Evolutionary conservation across 2,888 invertebrate species (phyloP).

Genomic region (Abrostola triplasia): DNA sequence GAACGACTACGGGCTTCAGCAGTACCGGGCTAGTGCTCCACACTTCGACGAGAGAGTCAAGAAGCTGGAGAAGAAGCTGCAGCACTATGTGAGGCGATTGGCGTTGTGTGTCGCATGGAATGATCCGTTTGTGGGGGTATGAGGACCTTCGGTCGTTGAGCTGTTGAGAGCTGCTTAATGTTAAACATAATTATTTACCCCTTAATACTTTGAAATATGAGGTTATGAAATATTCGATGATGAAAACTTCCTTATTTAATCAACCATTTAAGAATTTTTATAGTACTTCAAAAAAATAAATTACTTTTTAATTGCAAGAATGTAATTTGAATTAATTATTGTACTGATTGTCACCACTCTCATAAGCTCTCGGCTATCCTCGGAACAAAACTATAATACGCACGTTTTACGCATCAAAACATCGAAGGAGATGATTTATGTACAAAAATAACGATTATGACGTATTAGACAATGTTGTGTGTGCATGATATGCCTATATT

Average conservation of each 20-base stretch:
- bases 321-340: no score
- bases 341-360: slow-evolving; percentile 12
- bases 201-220: neutral
- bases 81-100: slow-evolving; percentile 83
- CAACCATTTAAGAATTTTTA: no score
- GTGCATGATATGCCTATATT: slow-evolving; percentile 37
- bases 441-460: slow-evolving; percentile 28
- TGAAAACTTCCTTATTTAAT: neutral
- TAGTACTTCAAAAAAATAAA: no score
- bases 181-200: neutral
- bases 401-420: slow-evolving; percentile 53
- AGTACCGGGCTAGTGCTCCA: slow-evolving; percentile 95
- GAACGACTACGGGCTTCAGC: slow-evolving; percentile 93
- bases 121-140: slow-evolving; percentile 45
- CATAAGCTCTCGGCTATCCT: slow-evolving; percentile 27
- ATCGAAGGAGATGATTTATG: slow-evolving; percentile 36
- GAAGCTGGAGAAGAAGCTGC: slow-evolving; percentile 89
- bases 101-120: slow-evolving; percentile 76
- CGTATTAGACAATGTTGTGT: slow-evolving; percentile 28
- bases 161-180: slow-evolving; percentile 36
- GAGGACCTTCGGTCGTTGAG: slow-evolving; percentile 26
- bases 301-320: no score
- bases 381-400: slow-evolving; percentile 51
- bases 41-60: slow-evolving; percentile 95
- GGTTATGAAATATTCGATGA: neutral